Evolutionary conservation across 2,113 vertebrate species (phyloP), one percentile per base, ranked within the genome.

Genomic region (Emberiza fucata): DNA sequence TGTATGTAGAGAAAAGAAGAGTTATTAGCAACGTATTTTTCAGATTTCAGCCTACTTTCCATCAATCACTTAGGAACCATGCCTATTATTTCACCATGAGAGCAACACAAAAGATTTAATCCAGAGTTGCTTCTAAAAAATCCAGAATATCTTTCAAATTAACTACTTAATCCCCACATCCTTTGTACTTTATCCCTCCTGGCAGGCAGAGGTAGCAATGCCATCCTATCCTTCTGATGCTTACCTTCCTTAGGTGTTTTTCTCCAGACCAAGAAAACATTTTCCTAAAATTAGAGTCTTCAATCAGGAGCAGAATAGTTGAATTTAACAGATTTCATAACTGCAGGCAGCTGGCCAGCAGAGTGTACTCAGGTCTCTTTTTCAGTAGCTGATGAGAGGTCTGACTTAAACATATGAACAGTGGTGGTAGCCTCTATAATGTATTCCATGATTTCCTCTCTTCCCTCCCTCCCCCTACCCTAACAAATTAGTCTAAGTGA

Each of bases 1-100:
- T 99, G 98, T 88, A 65, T 97, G 76, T 71, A 98, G 81, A 96
- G 88, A 96, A 96, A 95, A 94, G 92, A 96, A 97, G 40, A 90
- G 45, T 79, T 83, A 90, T 95, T 88, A 95, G 76, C 68, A 91
- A 81, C 1, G 3, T 68, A 86, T 60, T 59, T 83, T 79, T 54
- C 45, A 86, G 61, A 86, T 82, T 82, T 57, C 80, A 91, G 75
- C 80, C 85, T 86, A 57, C 71, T 82, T 94, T 72, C 37, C 57
- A 33, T 90, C 92, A 93, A 5, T 78, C 88, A 88, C 23, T 44
- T 59, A 53, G 56, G 66, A 94, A 60, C 29, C 47, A 42, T 2
- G 39, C 16, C 76, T 63, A 83, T 72, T 86, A 86, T 76, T 88
- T 88, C 79, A 86, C 42, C 14, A 13, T 16, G 28, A 85, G 75